These are phyloP conservation scores for Scortum barcoo DNA, from an alignment of 2,113 vertebrate genomes.

Conservation along the genomic window DNA sequence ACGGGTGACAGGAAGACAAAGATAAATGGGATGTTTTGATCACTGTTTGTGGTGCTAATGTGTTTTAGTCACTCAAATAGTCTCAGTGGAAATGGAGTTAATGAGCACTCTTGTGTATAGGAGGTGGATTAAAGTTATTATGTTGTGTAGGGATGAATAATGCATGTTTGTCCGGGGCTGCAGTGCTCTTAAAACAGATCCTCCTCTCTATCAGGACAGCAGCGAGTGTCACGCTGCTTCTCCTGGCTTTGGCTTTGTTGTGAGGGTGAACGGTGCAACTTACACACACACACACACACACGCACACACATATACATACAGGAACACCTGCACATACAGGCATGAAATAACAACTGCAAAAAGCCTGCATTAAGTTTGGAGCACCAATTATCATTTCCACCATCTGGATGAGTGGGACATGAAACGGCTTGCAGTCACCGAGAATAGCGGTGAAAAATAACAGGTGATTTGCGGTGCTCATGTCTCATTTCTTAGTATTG, in stretches of 20 bases:
- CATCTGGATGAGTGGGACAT: constrained; percentile 54
- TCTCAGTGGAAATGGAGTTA: constrained; percentile 65
- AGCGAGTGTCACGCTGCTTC: constrained; percentile 5
- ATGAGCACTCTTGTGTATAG: constrained; percentile 64
- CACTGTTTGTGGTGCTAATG: constrained; percentile 63
- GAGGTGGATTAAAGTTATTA: constrained; percentile 59
- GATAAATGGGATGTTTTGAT: constrained; percentile 70
- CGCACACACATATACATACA: constrained; percentile 2
- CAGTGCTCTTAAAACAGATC: constrained; percentile 40
- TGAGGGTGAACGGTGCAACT: neutral
- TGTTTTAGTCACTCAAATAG: constrained; percentile 61
- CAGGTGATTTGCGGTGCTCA: constrained; percentile 37
- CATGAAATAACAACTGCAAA: constrained; percentile 40
- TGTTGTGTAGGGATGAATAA: constrained; percentile 40
- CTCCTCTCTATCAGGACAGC: constrained; percentile 11
- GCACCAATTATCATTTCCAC: constrained; percentile 58
- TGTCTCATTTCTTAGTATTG: constrained; percentile 34
- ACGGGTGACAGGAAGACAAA: constrained; percentile 52
- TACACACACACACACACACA: constrained; percentile 5
- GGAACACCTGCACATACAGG: neutral
- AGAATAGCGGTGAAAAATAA: constrained; percentile 37
- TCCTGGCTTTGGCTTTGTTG: constrained; percentile 18
- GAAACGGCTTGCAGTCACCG: constrained; percentile 34
- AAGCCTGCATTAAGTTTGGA: constrained; percentile 55
- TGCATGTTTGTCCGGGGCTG: constrained; percentile 20